phyloP scores from a whole-genome alignment of 2,113 vertebrate genomes.

The Herpetotheres cachinnans region DNA sequence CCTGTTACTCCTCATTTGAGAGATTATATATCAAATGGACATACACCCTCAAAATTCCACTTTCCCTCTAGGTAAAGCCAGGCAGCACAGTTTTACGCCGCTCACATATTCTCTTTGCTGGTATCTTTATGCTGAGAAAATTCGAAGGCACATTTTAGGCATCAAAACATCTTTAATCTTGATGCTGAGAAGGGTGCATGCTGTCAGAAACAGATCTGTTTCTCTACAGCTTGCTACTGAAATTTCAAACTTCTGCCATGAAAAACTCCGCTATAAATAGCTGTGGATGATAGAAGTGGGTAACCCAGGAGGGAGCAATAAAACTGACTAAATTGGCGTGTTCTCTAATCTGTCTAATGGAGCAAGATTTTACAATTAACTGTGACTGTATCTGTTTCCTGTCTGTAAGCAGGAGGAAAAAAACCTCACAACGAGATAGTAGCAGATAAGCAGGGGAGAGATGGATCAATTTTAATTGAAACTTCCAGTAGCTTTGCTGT shows the following conservation, averaged over 20 bases:
- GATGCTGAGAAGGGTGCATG: not conserved
- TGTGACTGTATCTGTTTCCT: not conserved
- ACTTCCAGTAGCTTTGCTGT: not conserved
- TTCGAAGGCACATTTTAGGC: not conserved
- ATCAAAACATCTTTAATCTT: not conserved
- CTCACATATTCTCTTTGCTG: not conserved
- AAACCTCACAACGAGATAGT: not conserved
- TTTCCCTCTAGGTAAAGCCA: not conserved
- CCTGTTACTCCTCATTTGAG: not conserved
- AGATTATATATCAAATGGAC: not conserved
- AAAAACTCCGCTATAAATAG: not conserved
- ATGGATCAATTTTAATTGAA: not conserved
- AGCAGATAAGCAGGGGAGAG: not conserved
- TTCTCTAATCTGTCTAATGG: slow-evolving; percentile 20
- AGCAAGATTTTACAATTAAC: not conserved
- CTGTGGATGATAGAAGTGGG: not conserved
- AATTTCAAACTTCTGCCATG: not conserved
- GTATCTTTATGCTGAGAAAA: not conserved
- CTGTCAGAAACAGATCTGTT: not conserved
- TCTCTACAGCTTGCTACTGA: not conserved
- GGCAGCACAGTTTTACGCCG: not conserved
- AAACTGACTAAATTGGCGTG: not conserved
- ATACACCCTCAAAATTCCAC: not conserved
- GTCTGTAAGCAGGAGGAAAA: not conserved
- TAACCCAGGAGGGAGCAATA: not conserved